These are phyloP conservation scores for Orchesellides sinensis DNA, from an alignment of 2,888 invertebrate species.

Conservation along the genomic window DNA sequence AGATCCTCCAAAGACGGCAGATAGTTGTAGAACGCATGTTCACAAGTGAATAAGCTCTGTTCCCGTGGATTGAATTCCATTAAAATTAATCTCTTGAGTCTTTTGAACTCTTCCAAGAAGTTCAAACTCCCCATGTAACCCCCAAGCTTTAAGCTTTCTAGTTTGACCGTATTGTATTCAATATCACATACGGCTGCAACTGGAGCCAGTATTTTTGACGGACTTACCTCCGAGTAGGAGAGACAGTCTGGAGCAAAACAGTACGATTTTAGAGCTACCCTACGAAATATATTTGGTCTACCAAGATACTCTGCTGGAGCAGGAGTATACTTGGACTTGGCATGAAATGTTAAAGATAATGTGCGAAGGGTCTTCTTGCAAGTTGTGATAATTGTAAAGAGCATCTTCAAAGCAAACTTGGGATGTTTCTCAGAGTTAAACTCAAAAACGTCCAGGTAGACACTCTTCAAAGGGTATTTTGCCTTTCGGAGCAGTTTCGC, in stretches of 20 bases:
- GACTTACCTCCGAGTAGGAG: too few relatives aligned
- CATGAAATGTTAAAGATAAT: conserved; percentile 24
- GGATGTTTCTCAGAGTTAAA: conserved; percentile 10
- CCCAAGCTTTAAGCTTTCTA: conserved; percentile 30
- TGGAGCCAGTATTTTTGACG: too few relatives aligned
- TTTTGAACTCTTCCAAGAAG: conserved; percentile 21
- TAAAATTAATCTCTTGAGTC: conserved; percentile 19
- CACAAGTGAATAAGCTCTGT: conserved; percentile 8
- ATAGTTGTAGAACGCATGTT: neutral
- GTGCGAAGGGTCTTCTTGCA: conserved; percentile 10
- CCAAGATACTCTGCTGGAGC: neutral
- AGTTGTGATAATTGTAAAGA: conserved; percentile 5
- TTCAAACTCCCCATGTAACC: conserved; percentile 29
- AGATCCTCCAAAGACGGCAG: conserved; percentile 31
- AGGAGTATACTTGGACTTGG: neutral
- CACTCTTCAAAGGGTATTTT: conserved; percentile 15
- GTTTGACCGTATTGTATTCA: neutral
- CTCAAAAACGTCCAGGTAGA: conserved; percentile 45
- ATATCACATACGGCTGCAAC: neutral
- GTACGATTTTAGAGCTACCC: too few relatives aligned
- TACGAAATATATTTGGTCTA: too few relatives aligned
- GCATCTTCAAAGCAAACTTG: neutral
- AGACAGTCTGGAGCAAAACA: too few relatives aligned
- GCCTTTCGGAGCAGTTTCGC: neutral
- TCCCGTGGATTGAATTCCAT: neutral